Conservation (phyloP, 2,797 vertebrate species). For the Aphelocoma californica region DNA sequence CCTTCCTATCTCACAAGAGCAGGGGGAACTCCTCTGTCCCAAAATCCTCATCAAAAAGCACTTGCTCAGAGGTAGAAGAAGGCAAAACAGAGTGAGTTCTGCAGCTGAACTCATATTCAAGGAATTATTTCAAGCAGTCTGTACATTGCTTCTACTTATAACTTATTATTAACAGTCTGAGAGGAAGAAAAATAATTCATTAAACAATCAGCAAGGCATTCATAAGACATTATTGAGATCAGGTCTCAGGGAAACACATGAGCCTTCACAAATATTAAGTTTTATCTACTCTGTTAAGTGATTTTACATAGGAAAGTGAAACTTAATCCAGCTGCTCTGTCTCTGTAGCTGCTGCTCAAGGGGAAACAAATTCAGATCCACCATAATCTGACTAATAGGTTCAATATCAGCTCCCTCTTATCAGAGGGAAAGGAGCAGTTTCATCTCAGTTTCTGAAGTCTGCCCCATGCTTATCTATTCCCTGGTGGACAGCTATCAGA, state of each 20-base stretch:
- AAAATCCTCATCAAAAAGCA: not conserved
- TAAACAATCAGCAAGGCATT: slow-evolving; percentile 54
- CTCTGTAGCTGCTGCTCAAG: slow-evolving; percentile 33
- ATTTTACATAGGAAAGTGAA: slow-evolving; percentile 56
- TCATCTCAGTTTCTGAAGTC: slow-evolving; percentile 32
- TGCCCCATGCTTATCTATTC: slow-evolving; percentile 1
- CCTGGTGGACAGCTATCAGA: not conserved
- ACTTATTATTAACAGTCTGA: slow-evolving; percentile 46
- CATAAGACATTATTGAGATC: slow-evolving; percentile 52
- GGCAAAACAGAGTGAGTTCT: not conserved
- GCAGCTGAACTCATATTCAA: not conserved
- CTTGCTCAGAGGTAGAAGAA: not conserved
- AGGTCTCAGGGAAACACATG: slow-evolving; percentile 45
- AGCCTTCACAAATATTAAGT: slow-evolving; percentile 53
- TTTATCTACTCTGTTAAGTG: slow-evolving; percentile 61
- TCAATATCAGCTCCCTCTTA: slow-evolving; percentile 27
- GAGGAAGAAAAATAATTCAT: slow-evolving; percentile 61
- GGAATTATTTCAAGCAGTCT: slow-evolving; percentile 28
- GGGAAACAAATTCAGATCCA: slow-evolving; percentile 49
- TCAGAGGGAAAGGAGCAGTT: slow-evolving; percentile 33
- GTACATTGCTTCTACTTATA: slow-evolving; percentile 1
- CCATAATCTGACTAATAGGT: slow-evolving; percentile 53
- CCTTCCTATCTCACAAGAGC: not conserved
- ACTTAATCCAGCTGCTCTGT: slow-evolving; percentile 53
- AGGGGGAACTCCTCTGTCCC: not conserved